Evolutionary conservation across 2,888 invertebrate species (phyloP).

Genomic region (Agapetus fuscipes): DNA sequence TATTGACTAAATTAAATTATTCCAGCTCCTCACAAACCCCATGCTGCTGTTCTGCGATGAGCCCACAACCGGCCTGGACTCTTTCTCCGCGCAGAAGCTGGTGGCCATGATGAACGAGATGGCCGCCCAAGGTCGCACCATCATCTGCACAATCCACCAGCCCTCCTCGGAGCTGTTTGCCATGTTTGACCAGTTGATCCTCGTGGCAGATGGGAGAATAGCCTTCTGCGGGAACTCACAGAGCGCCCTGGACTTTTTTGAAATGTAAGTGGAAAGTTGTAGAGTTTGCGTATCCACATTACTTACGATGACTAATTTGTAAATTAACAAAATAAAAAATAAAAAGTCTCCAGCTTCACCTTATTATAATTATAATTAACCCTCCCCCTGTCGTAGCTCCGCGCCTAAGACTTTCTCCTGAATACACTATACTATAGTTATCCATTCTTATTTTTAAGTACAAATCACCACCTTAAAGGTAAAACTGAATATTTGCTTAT

Average conservation of each 20-base stretch:
- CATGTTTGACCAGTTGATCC: slow-evolving; percentile 66
- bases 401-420: too few species aligned
- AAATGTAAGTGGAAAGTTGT: slow-evolving; percentile 48
- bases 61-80: slow-evolving; percentile 90
- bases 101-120: slow-evolving; percentile 59
- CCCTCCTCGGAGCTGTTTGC: slow-evolving; percentile 82
- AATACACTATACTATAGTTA: too few species aligned
- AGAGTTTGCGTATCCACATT: slow-evolving; percentile 5
- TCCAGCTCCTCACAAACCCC: slow-evolving; percentile 78
- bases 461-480: too few species aligned
- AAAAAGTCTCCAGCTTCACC: too few species aligned
- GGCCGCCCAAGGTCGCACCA: slow-evolving; percentile 70
- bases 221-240: slow-evolving; percentile 70
- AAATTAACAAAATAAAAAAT: too few species aligned
- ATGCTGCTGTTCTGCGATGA: slow-evolving; percentile 91
- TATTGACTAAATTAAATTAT: too few species aligned
- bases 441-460: too few species aligned
- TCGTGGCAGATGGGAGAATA: slow-evolving; percentile 80
- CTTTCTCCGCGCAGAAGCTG: slow-evolving; percentile 83
- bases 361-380: too few species aligned
- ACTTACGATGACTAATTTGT: too few species aligned
- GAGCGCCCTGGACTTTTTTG: slow-evolving; percentile 58
- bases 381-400: too few species aligned
- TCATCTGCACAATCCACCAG: slow-evolving; percentile 91
- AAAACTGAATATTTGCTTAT: too few species aligned